These are phyloP conservation scores for Glomeris marginata DNA, from an alignment of 2,888 invertebrate species.

Conservation along the genomic window DNA sequence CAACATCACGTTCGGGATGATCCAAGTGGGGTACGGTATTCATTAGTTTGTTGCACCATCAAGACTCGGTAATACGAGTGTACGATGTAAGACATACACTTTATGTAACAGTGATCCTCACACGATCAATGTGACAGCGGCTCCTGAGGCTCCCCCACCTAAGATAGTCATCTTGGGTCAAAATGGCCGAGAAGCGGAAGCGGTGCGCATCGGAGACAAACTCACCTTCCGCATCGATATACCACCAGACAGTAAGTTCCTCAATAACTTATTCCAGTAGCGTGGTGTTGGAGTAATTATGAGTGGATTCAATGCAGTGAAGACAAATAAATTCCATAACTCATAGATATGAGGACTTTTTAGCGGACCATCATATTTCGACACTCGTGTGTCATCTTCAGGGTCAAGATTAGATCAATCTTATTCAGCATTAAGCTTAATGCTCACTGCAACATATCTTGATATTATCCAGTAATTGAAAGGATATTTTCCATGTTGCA, in stretches of 20 bases:
- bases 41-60: no score
- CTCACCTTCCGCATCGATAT: slow-evolving; percentile 92
- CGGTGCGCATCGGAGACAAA: slow-evolving; percentile 84
- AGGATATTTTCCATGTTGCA: no score
- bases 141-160: slow-evolving; percentile 86
- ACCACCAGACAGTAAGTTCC: slow-evolving; percentile 76
- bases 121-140: slow-evolving; percentile 89
- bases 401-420: no score
- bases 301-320: no score
- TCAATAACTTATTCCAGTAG: not conserved
- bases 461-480: no score
- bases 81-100: not conserved
- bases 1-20: slow-evolving; percentile 94
- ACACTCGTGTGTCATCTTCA: no score
- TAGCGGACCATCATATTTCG: no score
- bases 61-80: not conserved
- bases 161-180: slow-evolving; percentile 81
- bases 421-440: no score
- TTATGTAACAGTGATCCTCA: slow-evolving; percentile 58
- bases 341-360: no score
- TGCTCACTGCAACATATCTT: no score
- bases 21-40: slow-evolving; percentile 63
- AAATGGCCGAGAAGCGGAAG: slow-evolving; percentile 74
- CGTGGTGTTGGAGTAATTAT: no score
- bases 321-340: no score